Evolutionary conservation across 2,113 vertebrate species (phyloP).

Genomic region (Nothocercus nigrocapillus): DNA sequence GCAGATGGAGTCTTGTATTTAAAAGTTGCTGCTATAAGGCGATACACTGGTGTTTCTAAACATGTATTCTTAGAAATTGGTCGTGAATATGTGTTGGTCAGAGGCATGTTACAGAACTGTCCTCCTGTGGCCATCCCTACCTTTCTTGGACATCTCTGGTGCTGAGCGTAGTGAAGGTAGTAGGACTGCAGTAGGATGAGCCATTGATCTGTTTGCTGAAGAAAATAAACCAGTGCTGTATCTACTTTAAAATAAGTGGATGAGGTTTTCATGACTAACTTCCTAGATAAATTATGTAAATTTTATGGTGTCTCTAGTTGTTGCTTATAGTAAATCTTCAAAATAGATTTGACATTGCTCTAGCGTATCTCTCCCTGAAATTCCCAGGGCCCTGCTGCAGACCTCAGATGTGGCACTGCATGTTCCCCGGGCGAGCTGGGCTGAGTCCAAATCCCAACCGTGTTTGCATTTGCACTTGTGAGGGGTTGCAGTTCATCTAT

Average conservation of each 20-base stretch:
- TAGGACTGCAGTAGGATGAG: neutral
- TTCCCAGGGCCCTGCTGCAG: neutral
- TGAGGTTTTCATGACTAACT: neutral
- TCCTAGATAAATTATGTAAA: neutral
- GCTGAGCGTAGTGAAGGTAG: neutral
- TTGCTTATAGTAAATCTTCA: neutral
- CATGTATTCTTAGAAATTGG: neutral
- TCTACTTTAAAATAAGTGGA: neutral
- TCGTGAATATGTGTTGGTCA: neutral
- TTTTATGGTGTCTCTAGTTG: neutral
- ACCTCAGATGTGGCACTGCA: neutral
- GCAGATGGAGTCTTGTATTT: neutral
- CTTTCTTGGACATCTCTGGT: neutral
- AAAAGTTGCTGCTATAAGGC: neutral
- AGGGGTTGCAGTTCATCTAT: conserved; percentile 17
- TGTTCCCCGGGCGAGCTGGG: neutral
- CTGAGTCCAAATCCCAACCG: conserved; percentile 21
- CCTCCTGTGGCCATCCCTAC: neutral
- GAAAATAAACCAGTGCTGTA: neutral
- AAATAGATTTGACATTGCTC: neutral
- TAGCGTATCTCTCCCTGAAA: neutral
- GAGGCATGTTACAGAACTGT: neutral
- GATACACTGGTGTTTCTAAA: neutral
- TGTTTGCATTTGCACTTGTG: conserved; percentile 51
- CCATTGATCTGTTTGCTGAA: neutral